Percentiles rank a stretch among this genome's conserved stretches.
Evolutionary conservation across 2,113 vertebrate genomes (phyloP).

Genomic region (Bagarius yarrelli): DNA sequence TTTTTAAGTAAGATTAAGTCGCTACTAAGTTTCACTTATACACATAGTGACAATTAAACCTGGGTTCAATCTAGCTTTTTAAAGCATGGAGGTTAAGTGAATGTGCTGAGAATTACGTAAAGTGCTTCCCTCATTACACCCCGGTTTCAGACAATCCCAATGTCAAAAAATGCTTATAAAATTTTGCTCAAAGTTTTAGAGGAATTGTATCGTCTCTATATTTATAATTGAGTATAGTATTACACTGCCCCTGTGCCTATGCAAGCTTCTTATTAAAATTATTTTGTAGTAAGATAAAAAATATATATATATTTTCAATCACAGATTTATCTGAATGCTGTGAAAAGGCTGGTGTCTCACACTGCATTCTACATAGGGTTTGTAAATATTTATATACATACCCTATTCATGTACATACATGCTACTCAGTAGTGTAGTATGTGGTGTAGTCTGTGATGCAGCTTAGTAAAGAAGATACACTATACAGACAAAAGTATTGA

Average conservation of each 20-base stretch:
- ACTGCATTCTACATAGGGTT: neutral
- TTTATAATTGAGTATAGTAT: neutral
- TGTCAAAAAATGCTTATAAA: no score
- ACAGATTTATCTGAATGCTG: neutral
- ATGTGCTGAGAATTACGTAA: neutral
- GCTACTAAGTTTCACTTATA: neutral
- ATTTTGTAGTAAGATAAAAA: neutral
- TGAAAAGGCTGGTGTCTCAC: neutral
- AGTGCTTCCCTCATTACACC: neutral
- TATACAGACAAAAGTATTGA: no score
- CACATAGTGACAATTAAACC: neutral
- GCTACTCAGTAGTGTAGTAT: neutral
- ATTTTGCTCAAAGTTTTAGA: neutral
- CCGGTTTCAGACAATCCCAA: neutral
- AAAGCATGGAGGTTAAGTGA: neutral
- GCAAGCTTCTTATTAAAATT: neutral
- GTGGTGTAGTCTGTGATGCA: neutral
- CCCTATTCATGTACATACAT: neutral
- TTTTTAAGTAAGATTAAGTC: no score
- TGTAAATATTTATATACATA: neutral
- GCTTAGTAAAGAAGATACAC: neutral
- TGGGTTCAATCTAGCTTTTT: neutral
- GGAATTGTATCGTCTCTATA: neutral
- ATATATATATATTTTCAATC: neutral
- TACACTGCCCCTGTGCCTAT: no score